These are phyloP conservation scores for Gymnoscopelus braueri DNA, from an alignment of 2,797 vertebrate species.

Conservation along the genomic window DNA sequence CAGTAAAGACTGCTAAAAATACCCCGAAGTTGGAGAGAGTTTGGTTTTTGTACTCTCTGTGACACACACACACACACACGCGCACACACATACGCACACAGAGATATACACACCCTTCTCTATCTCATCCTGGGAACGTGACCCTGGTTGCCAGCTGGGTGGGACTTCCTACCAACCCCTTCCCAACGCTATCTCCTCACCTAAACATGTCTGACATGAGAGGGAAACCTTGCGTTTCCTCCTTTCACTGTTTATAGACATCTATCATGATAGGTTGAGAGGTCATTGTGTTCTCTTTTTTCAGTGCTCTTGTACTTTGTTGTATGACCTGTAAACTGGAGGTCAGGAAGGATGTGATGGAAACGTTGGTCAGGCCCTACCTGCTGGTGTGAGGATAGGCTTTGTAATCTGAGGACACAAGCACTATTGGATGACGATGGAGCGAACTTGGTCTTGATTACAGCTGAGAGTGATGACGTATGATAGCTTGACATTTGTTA, in stretches of 20 bases:
- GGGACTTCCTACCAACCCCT: slow-evolving; percentile 55
- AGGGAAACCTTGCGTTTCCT: slow-evolving; percentile 71
- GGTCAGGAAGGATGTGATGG: slow-evolving; percentile 45
- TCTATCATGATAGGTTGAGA: slow-evolving; percentile 46
- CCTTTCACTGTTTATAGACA: slow-evolving; percentile 45
- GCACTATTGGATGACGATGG: slow-evolving; percentile 43
- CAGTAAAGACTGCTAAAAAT: slow-evolving; percentile 1
- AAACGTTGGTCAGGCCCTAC: slow-evolving; percentile 19
- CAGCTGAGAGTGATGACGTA: slow-evolving; percentile 15
- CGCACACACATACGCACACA: slow-evolving; percentile 11
- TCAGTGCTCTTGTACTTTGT: slow-evolving; percentile 39
- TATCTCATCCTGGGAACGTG: slow-evolving; percentile 57
- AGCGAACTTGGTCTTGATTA: slow-evolving; percentile 42
- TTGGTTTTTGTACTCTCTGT: not conserved
- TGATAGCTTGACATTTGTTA: slow-evolving; percentile 38
- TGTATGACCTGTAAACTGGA: slow-evolving; percentile 32
- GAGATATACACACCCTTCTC: slow-evolving; percentile 24
- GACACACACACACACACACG: slow-evolving; percentile 7
- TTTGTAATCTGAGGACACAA: slow-evolving; percentile 27
- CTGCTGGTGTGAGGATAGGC: not conserved
- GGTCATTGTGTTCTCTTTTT: slow-evolving; percentile 60
- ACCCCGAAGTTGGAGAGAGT: not conserved
- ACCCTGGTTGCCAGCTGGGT: slow-evolving; percentile 41
- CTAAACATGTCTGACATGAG: slow-evolving; percentile 34
- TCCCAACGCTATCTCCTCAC: slow-evolving; percentile 42